These are phyloP conservation scores for Drosophila pegasa DNA, from an alignment of 2,888 invertebrate genomes.

Conservation along the genomic window DNA sequence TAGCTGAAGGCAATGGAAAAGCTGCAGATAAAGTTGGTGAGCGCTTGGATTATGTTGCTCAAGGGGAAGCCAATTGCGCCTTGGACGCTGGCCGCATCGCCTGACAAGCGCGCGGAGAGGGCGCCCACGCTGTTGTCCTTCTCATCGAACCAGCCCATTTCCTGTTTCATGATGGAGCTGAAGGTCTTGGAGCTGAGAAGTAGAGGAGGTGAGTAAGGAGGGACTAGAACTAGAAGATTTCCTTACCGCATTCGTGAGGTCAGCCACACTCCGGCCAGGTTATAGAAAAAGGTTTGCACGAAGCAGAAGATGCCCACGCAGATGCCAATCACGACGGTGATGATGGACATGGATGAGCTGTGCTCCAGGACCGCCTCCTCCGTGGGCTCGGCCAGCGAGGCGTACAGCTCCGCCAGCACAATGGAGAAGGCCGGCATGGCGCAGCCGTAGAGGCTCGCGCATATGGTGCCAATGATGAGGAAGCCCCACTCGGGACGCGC, in stretches of 20 bases:
- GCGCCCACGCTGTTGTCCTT: conserved; percentile 89
- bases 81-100: conserved; percentile 90
- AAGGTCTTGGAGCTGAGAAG: conserved; percentile 85
- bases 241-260: conserved; percentile 86
- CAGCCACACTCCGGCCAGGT: conserved; percentile 90
- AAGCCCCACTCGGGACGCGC: conserved; percentile 88
- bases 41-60: conserved; percentile 89
- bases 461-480: conserved; percentile 87
- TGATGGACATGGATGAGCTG: conserved; percentile 87
- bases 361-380: conserved; percentile 86
- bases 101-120: conserved; percentile 88
- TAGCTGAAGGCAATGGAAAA: conserved; percentile 87
- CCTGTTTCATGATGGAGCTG: conserved; percentile 88
- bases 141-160: conserved; percentile 91
- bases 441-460: conserved; percentile 89
- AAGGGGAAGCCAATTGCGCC: conserved; percentile 90
- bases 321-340: conserved; percentile 88
- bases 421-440: conserved; percentile 91
- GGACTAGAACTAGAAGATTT: too few relatives aligned
- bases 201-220: too few relatives aligned
- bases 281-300: conserved; percentile 90
- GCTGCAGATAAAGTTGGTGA: conserved; percentile 88
- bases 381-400: conserved; percentile 83
- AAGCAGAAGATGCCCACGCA: conserved; percentile 88
- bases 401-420: conserved; percentile 90